Evolutionary conservation across 2,888 invertebrate genomes (phyloP).

Genomic region (Tanypteryx hageni): DNA sequence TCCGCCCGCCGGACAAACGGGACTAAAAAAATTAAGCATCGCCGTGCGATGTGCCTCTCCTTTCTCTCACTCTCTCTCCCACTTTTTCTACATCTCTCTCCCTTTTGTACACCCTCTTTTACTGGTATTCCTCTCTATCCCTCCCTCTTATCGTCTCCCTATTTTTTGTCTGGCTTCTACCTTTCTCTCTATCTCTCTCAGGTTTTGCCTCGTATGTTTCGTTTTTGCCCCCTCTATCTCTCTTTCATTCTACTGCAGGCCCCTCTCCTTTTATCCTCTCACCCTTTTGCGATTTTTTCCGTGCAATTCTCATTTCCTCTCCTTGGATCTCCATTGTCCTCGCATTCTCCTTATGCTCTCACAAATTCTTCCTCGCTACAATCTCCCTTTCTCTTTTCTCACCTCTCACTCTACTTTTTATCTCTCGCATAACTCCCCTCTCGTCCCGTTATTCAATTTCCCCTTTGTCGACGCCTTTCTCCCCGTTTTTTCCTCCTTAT

Average conservation of each 20-base stretch:
- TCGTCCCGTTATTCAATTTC: neutral
- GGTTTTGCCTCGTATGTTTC: neutral
- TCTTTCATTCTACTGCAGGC: neutral
- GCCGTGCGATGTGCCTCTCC: neutral
- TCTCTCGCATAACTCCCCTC: neutral
- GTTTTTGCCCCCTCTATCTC: neutral
- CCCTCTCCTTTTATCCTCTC: neutral
- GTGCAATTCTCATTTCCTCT: too few species aligned
- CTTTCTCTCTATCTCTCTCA: too few species aligned
- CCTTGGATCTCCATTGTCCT: neutral
- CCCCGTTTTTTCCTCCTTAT: conserved; percentile 8
- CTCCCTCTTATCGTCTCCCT: neutral
- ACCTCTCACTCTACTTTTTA: too few species aligned
- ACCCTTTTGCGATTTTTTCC: too few species aligned
- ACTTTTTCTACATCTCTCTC: neutral
- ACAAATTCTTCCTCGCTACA: neutral
- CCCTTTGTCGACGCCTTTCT: neutral
- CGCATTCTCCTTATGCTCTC: neutral
- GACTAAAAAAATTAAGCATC: conserved; percentile 1
- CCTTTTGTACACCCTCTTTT: neutral
- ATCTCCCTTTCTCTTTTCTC: neutral
- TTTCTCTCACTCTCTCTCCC: neutral
- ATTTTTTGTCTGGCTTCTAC: neutral
- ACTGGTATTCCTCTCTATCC: neutral
- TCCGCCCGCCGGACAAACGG: conserved; percentile 40